These are phyloP conservation scores for Boleophthalmus pectinirostris DNA, from an alignment of 2,113 vertebrate species.

Conservation along the genomic window DNA sequence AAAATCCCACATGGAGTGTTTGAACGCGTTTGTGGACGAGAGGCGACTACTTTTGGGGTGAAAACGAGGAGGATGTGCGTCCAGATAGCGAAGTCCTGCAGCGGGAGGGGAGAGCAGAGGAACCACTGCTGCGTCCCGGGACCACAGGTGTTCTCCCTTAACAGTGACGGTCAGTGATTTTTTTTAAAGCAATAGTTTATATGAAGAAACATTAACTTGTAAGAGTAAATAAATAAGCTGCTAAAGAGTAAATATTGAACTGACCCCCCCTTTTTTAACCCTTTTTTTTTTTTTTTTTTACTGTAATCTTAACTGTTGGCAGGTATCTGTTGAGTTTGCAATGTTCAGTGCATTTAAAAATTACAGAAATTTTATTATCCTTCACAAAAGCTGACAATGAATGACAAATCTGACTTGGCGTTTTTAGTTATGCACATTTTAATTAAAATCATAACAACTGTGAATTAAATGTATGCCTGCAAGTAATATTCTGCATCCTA, in stretches of 20 bases:
- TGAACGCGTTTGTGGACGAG: background rate
- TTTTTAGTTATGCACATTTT: too few species aligned
- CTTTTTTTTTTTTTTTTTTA: background rate
- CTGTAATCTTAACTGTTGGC: background rate
- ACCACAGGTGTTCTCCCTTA: conserved; percentile 62
- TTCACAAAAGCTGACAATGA: background rate
- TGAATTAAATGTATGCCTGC: background rate
- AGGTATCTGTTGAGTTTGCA: background rate
- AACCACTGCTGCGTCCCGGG: conserved; percentile 28
- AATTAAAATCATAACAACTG: background rate
- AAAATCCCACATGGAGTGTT: background rate
- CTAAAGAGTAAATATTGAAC: background rate
- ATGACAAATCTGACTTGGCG: background rate
- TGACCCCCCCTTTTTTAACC: too few species aligned
- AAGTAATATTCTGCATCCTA: background rate
- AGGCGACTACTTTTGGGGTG: background rate
- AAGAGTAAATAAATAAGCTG: background rate
- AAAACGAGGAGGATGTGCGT: conserved; percentile 44
- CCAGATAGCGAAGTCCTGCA: conserved; percentile 37
- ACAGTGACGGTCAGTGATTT: conserved; percentile 41
- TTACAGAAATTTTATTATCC: too few species aligned
- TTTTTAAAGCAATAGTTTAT: background rate
- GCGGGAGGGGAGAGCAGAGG: conserved; percentile 51
- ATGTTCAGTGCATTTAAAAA: too few species aligned
- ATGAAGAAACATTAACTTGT: background rate